A percentile compares a stretch with the other conserved stretches of the same genome.
phyloP scores from a whole-genome alignment of 2,113 vertebrate species.

The Archilochus colubris region DNA sequence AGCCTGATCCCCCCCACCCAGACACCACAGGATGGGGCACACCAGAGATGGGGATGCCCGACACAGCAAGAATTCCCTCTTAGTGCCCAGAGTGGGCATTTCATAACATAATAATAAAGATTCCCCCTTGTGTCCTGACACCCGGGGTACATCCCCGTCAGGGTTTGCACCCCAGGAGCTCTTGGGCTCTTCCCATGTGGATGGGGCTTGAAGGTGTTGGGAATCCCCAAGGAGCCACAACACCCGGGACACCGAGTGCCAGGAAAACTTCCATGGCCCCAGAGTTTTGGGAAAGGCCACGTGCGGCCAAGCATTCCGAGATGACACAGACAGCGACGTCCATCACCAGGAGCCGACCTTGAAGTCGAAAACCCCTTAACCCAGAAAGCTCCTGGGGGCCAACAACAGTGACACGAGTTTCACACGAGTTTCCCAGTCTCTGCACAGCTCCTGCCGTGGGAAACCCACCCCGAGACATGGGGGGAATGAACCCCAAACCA shows the following conservation, averaged over 20 bases:
- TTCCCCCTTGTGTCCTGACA: background rate
- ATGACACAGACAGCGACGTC: background rate
- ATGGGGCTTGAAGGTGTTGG: background rate
- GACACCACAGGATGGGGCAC: background rate
- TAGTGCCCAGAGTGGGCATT: fast-evolving
- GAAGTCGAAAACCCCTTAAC: background rate
- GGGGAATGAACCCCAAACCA: fast-evolving
- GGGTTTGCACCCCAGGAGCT: fast-evolving
- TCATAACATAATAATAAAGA: too few relatives aligned
- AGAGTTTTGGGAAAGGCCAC: background rate
- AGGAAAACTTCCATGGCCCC: too few relatives aligned
- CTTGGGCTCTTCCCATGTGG: background rate
- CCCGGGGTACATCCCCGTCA: background rate
- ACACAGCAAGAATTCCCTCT: background rate
- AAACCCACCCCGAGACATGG: fast-evolving
- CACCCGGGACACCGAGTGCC: too few relatives aligned
- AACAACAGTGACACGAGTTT: fast-evolving
- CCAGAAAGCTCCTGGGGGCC: background rate
- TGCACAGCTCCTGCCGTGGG: background rate
- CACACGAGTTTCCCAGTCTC: fast-evolving
- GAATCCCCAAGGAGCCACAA: background rate
- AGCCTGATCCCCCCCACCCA: background rate
- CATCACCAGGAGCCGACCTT: background rate
- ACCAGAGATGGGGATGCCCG: background rate
- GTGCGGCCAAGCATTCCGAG: background rate